phyloP scores from a whole-genome alignment of 2,113 vertebrate species.

The Grammomys dolichurus region DNA sequence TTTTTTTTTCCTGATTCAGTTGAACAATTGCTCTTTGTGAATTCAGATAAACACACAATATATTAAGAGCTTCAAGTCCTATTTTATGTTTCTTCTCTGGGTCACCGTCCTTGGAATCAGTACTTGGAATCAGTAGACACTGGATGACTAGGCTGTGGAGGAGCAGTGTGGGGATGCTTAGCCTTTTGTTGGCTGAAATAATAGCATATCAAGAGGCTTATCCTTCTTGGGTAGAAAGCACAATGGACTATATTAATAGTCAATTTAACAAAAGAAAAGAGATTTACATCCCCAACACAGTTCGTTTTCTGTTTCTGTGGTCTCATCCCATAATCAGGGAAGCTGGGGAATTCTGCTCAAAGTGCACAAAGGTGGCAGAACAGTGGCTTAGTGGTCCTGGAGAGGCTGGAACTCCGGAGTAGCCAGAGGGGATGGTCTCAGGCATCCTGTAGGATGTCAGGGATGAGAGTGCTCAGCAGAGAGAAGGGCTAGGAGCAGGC shows the following conservation, averaged over 20 bases:
- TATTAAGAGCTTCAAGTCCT: slow-evolving; percentile 43
- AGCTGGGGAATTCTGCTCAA: slow-evolving; percentile 1
- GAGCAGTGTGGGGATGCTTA: not conserved
- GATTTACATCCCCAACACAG: not conserved
- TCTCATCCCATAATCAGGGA: not conserved
- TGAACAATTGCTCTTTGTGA: slow-evolving; percentile 58
- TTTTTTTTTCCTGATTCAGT: slow-evolving; percentile 46
- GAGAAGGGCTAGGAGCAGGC: not conserved
- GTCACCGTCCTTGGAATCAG: slow-evolving; percentile 55
- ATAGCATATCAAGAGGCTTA: slow-evolving; percentile 39
- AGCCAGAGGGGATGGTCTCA: not conserved
- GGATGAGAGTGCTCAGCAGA: not conserved
- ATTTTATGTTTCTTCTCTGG: slow-evolving; percentile 59
- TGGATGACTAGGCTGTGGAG: slow-evolving; percentile 23
- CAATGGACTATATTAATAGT: slow-evolving; percentile 57
- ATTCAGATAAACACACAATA: slow-evolving; percentile 38
- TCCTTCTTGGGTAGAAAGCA: slow-evolving; percentile 37
- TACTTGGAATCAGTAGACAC: slow-evolving; percentile 37
- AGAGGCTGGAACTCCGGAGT: not conserved
- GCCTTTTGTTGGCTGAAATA: slow-evolving; percentile 58
- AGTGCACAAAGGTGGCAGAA: not conserved
- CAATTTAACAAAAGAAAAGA: slow-evolving; percentile 51
- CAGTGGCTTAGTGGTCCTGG: not conserved
- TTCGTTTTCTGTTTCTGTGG: slow-evolving; percentile 25
- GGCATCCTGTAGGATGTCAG: not conserved